phyloP scores from a whole-genome alignment of 2,113 vertebrate species.

The Otis tarda region DNA sequence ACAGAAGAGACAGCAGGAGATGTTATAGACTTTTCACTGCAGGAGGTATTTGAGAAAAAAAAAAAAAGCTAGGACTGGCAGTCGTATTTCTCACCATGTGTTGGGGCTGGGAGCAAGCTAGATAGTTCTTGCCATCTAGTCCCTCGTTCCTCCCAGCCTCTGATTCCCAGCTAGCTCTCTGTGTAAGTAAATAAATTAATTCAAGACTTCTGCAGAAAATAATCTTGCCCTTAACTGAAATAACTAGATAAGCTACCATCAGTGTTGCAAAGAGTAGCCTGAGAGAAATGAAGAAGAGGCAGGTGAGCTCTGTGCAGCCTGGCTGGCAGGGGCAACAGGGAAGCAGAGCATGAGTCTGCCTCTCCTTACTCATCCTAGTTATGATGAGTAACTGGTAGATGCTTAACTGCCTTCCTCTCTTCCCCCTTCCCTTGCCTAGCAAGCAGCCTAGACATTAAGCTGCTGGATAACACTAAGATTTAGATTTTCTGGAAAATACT shows the following conservation, averaged over 20 bases:
- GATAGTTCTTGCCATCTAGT: neutral
- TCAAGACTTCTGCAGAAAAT: neutral
- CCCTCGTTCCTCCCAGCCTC: neutral
- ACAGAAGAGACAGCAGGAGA: neutral
- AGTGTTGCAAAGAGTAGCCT: neutral
- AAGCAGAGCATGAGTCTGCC: neutral
- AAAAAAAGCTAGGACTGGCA: neutral
- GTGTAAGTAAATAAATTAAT: neutral
- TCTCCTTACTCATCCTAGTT: neutral
- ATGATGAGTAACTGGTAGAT: neutral
- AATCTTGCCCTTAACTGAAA: neutral
- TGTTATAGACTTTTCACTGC: neutral
- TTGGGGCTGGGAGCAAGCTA: neutral
- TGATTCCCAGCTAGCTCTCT: neutral
- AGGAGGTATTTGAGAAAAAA: neutral
- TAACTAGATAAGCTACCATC: neutral
- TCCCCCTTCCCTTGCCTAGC: neutral
- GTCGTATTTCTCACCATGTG: rapidly evolving
- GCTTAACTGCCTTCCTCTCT: neutral
- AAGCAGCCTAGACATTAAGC: neutral
- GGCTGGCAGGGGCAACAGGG: neutral
- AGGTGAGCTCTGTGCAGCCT: rapidly evolving
- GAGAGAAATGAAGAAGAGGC: neutral
- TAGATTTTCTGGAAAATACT: neutral
- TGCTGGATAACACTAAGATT: neutral